These are phyloP conservation scores for Cremastinae sp. DNA, from an alignment of 2,888 invertebrate species.

Conservation along the genomic window DNA sequence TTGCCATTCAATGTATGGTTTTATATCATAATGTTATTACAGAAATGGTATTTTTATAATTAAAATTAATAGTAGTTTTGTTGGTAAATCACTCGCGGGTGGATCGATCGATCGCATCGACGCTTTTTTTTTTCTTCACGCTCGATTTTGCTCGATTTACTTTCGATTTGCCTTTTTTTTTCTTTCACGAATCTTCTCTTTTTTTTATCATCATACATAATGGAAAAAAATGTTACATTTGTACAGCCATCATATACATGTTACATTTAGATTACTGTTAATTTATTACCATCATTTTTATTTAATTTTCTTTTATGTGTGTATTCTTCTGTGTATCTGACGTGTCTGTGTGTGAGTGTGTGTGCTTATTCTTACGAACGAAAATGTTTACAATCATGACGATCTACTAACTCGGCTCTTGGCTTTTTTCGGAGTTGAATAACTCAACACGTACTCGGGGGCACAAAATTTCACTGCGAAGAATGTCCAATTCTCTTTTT, in stretches of 20 bases:
- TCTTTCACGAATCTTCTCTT: conserved; percentile 66
- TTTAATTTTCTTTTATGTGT: conserved; percentile 56
- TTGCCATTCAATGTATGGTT: conserved; percentile 80
- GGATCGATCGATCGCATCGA: conserved; percentile 71
- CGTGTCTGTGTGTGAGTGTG: conserved; percentile 60
- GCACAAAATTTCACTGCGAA: no score
- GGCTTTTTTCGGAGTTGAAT: conserved; percentile 59
- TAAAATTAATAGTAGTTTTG: conserved; percentile 84
- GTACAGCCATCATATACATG: conserved; percentile 82
- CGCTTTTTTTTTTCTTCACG: conserved; percentile 64
- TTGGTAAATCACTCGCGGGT: conserved; percentile 80
- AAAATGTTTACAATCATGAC: conserved; percentile 71
- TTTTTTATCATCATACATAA: conserved; percentile 77
- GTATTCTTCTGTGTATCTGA: conserved; percentile 62
- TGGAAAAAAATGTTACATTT: conserved; percentile 81
- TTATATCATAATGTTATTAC: conserved; percentile 83
- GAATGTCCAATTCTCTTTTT: conserved; percentile 2
- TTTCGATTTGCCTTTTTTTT: conserved; percentile 64
- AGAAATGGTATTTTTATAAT: conserved; percentile 86
- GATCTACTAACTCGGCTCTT: conserved; percentile 69
- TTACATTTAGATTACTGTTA: conserved; percentile 79
- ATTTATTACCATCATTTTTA: conserved; percentile 74
- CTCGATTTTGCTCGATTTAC: conserved; percentile 63
- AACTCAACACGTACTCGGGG: neutral
- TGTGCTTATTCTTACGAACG: conserved; percentile 72